phyloP scores from a whole-genome alignment of 2,888 invertebrate species.

The Aporophyla nigra region DNA sequence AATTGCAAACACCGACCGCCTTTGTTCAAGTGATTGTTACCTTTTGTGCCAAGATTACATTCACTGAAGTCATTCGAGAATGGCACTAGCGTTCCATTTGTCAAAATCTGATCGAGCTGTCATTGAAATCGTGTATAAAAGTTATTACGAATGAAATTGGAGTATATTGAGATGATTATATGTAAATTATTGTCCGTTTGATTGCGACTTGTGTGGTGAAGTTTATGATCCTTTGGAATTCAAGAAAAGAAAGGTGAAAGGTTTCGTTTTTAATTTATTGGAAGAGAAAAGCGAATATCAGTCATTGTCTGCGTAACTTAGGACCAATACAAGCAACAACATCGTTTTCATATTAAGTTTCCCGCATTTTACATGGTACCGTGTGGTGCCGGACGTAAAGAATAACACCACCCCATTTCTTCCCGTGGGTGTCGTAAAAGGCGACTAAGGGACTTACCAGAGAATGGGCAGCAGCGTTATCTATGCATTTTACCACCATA shows the following conservation, averaged over 20 bases:
- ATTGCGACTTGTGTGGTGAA: constrained; percentile 24
- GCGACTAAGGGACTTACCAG: no score
- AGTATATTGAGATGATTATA: constrained; percentile 44
- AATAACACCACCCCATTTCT: no score
- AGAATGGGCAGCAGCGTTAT: no score
- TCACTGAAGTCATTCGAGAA: constrained; percentile 60
- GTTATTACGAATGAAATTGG: constrained; percentile 53
- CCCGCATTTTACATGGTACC: no score
- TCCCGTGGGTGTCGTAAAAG: no score
- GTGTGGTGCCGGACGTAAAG: no score
- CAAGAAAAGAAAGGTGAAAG: background rate
- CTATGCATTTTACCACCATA: no score
- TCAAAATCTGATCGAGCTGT: constrained; percentile 68
- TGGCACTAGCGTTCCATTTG: constrained; percentile 66
- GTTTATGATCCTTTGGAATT: background rate
- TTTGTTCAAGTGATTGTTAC: constrained; percentile 73
- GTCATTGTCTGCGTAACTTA: background rate
- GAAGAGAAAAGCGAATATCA: background rate
- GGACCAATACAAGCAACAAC: background rate
- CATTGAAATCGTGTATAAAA: constrained; percentile 40
- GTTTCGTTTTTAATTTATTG: background rate
- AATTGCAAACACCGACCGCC: constrained; percentile 68
- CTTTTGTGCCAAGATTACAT: constrained; percentile 69
- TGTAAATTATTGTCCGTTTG: constrained; percentile 42
- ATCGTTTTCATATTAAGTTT: background rate